Base-by-base conservation (phyloP, 2,888 invertebrate species). In the Macropis europaea region DNA sequence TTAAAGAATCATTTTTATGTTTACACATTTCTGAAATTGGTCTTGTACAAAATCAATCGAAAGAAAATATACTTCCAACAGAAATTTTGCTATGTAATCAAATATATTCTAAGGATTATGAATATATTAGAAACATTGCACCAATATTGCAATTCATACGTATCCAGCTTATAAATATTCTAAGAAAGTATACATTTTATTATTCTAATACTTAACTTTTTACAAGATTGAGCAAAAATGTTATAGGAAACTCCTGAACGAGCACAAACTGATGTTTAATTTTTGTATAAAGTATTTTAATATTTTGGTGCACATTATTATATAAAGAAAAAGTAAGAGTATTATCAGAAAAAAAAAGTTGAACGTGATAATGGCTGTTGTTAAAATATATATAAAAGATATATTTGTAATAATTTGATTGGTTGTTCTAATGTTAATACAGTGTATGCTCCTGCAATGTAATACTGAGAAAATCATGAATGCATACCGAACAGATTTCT, bases 201-300 rank as follows among this genome's bases (percentile, higher is more conserved):
- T 52, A 57, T 36, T 56, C 54, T 76, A 66, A 57, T 62, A 73
- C 53, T 67, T 80, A 73, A 64, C 59, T 79, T 77, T 45, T 73
- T 81, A 82, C 48, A 80, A 85, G 76, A 79, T 87, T 86, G 86
- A 85, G 86, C 86, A 86, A 81, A 76, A 76, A 71, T 72, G 71
- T 75, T 77, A 67, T 73, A 79, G 73, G 69, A 82, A 79, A 84
- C 73, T 67, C 19, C 43, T 53, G 11, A 43, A 53, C 43, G 32
- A 45, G 45, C 54, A 54, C 43, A 56, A 70, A 54, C 36, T 3
- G 48, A 64, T 43, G 17, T 40, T 40, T 42, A 42, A 52, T 24
- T 28, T 22, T 42, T 26, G 9, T 24, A 30, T 15, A 45, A 62
- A 64, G 19, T 52, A 30, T 45, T 30, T 38, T 19, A 40, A 40